phyloP scores from a whole-genome alignment of 2,888 invertebrate species.

The Deilephila elpenor region DNA sequence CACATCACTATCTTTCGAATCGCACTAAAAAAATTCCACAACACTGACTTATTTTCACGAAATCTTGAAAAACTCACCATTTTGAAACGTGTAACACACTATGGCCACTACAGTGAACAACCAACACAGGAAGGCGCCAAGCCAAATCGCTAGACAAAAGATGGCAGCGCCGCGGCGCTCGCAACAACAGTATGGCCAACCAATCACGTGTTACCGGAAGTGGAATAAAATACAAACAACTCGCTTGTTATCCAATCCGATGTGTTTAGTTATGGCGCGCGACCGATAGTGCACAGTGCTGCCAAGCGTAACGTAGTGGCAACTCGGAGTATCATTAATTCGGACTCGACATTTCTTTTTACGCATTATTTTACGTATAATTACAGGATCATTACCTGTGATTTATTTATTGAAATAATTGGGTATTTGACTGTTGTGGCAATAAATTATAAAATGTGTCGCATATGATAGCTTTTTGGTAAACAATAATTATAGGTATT shows the following conservation, averaged over 20 bases:
- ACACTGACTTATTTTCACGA: slow-evolving; percentile 64
- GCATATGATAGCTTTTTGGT: too few species aligned
- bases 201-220: slow-evolving; percentile 60
- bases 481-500: too few species aligned
- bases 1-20: slow-evolving; percentile 66
- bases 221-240: slow-evolving; percentile 58
- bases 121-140: slow-evolving; percentile 84
- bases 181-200: slow-evolving; percentile 63
- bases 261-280: slow-evolving; percentile 61
- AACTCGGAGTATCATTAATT: slow-evolving; percentile 37
- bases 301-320: slow-evolving; percentile 67
- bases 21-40: slow-evolving; percentile 63
- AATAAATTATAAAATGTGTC: too few species aligned
- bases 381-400: background rate
- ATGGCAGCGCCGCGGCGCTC: slow-evolving; percentile 69
- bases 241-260: slow-evolving; percentile 58
- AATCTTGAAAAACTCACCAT: slow-evolving; percentile 85
- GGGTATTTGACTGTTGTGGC: too few species aligned
- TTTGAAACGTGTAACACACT: slow-evolving; percentile 83
- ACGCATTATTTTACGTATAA: slow-evolving; percentile 25
- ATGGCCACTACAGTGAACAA: slow-evolving; percentile 77
- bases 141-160: slow-evolving; percentile 78
- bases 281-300: slow-evolving; percentile 55
- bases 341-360: slow-evolving; percentile 45
- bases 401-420: background rate